A percentile compares a stretch with the other conserved stretches of the same genome.
phyloP scores from a whole-genome alignment of 1,140 invertebrate species.

The Magallana angulata region DNA sequence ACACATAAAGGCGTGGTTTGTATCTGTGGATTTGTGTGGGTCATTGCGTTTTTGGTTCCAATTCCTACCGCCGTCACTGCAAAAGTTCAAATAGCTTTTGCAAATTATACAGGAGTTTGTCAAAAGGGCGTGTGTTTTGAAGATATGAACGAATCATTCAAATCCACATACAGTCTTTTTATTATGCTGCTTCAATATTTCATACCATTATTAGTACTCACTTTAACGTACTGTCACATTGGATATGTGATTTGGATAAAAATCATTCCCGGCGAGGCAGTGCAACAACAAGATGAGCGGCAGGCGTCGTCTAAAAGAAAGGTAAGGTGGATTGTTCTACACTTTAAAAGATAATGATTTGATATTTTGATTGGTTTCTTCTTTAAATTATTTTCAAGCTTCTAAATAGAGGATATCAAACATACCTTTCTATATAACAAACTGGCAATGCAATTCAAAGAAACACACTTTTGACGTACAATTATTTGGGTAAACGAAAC shows the following conservation, averaged over 20 bases:
- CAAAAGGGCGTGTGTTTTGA: conserved; percentile 64
- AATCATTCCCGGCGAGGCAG: conserved; percentile 90
- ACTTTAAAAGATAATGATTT: no score
- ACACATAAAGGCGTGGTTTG: conserved; percentile 85
- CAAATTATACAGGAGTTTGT: conserved; percentile 43
- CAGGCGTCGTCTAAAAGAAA: conserved; percentile 93
- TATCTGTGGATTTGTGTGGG: conserved; percentile 88
- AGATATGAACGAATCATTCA: conserved; percentile 58
- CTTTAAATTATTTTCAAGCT: no score
- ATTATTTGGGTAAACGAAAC: no score
- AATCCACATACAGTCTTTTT: conserved; percentile 87
- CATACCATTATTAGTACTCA: conserved; percentile 88
- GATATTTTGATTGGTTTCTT: no score
- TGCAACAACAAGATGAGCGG: conserved; percentile 88
- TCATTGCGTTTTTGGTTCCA: conserved; percentile 78
- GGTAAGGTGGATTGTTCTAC: conserved; percentile 81
- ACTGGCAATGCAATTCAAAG: no score
- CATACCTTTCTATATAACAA: no score
- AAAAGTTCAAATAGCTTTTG: conserved; percentile 42
- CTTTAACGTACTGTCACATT: conserved; percentile 92
- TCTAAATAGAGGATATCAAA: no score
- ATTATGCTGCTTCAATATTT: conserved; percentile 92
- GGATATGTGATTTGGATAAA: conserved; percentile 93
- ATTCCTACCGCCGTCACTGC: conserved; percentile 70
- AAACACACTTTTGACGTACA: no score